Evolutionary conservation across 2,888 invertebrate genomes (phyloP), one percentile per base, ranked within the genome.

Genomic region (Eupithecia insigniata): DNA sequence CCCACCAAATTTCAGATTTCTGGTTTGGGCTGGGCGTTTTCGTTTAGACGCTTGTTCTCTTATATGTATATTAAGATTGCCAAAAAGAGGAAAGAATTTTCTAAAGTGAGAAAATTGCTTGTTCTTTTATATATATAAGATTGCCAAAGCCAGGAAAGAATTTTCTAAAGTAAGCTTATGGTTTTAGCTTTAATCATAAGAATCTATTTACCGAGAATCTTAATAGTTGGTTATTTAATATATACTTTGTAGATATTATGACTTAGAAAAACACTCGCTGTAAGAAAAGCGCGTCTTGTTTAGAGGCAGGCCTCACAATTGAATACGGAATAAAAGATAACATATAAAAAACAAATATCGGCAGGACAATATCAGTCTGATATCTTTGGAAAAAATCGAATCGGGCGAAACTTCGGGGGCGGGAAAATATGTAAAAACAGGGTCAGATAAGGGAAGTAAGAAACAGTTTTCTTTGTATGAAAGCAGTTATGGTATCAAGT

Each of bases 381-480:
- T 87, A 86, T 86, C 87, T 84, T 83, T 81, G 80, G 84, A 85
- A 87, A n/a, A 88, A 88, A 89, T 89, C 87, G 86, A 87, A 88
- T 88, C 83, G 82, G 80, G 70, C 77, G 78, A 84, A 86, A 88
- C 74, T 77, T 79, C 66, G 65, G 73, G 68, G 67, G 55, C 55
- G 55, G 66, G 76, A 82, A 83, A 84, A 86, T 87, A 89, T 89
- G 89, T 86, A 88, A 89, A 89, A 89, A 83, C 71, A 51, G 73
- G 70, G 77, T 67, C 79, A 82, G 87, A 88, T 87, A 87, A 84
- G 85, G 81, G 82, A 62, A 62, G 16, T 39, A 7, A 14, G 34
- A 64, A 36, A 64, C 64, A 64, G 64, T 64, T 36, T 62, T 64
- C 36, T 64, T 64, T 6, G 36, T 64, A 39, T 64, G 36, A 34